phyloP scores from a whole-genome alignment of 2,113 vertebrate genomes.

The Mobula birostris region DNA sequence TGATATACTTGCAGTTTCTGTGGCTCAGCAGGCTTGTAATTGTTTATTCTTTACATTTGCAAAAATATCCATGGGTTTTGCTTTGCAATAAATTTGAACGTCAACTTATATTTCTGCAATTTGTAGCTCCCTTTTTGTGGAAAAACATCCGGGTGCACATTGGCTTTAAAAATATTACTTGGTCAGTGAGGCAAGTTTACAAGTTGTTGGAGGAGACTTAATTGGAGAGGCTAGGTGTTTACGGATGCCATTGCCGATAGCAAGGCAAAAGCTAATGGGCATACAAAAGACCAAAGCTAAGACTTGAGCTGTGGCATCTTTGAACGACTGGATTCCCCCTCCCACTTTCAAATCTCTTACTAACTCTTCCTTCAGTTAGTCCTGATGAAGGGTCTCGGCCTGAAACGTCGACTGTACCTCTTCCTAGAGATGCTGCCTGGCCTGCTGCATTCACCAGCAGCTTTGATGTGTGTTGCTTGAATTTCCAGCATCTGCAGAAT shows the following conservation, averaged over 20 bases:
- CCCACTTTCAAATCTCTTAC: too few relatives aligned
- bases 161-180: not conserved
- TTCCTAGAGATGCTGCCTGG: too few relatives aligned
- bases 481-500: too few relatives aligned
- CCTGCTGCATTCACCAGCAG: too few relatives aligned
- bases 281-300: not conserved
- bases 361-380: too few relatives aligned
- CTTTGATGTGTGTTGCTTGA: too few relatives aligned
- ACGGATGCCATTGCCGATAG: too few relatives aligned
- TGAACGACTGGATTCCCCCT: not conserved
- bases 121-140: not conserved
- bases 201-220: not conserved
- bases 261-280: too few relatives aligned
- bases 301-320: not conserved
- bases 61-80: not conserved
- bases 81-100: not conserved
- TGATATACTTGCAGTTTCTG: too few relatives aligned
- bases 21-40: not conserved
- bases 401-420: too few relatives aligned
- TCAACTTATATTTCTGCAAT: not conserved
- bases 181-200: not conserved
- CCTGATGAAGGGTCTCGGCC: too few relatives aligned
- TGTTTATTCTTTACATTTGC: not conserved
- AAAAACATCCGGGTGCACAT: not conserved
- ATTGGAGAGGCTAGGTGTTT: too few relatives aligned